Conservation (phyloP, 2,113 vertebrate genomes). For the Heloderma charlesbogerti region DNA sequence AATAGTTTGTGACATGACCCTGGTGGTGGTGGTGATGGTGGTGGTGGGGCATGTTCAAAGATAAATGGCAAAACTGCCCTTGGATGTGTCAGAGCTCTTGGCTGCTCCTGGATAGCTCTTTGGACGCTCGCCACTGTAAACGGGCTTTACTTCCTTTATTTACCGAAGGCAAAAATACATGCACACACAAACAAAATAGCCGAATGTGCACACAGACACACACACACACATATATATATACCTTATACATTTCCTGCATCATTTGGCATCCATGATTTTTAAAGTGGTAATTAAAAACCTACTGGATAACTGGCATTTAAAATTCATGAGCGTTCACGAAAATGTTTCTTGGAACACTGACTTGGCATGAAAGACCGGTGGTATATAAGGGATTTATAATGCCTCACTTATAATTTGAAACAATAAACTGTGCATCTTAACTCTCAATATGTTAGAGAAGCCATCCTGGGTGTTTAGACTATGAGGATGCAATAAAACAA, state of each 20-base stretch:
- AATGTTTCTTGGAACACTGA: slow-evolving; percentile 57
- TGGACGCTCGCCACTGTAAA: not conserved
- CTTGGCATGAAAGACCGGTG: slow-evolving; percentile 47
- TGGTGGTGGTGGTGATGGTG: too few relatives aligned
- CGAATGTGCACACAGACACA: not conserved
- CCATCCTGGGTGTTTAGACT: not conserved
- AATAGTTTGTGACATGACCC: not conserved
- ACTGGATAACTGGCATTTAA: slow-evolving; percentile 30
- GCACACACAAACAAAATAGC: not conserved
- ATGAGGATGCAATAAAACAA: slow-evolving; percentile 21
- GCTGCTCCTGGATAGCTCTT: not conserved
- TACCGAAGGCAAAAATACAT: not conserved
- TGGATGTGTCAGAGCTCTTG: not conserved
- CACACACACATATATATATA: not conserved
- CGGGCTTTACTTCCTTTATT: not conserved
- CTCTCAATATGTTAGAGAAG: not conserved
- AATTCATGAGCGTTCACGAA: slow-evolving; percentile 60
- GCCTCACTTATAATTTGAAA: slow-evolving; percentile 17
- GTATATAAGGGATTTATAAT: slow-evolving; percentile 51
- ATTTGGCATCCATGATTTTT: not conserved
- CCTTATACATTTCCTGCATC: not conserved
- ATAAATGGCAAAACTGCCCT: not conserved
- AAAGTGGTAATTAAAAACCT: slow-evolving; percentile 1
- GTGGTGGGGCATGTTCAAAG: not conserved
- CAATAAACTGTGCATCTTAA: slow-evolving; percentile 7